Base-by-base conservation (phyloP, 2,888 invertebrate genomes). In the Caenorhabditis doughertyi region DNA sequence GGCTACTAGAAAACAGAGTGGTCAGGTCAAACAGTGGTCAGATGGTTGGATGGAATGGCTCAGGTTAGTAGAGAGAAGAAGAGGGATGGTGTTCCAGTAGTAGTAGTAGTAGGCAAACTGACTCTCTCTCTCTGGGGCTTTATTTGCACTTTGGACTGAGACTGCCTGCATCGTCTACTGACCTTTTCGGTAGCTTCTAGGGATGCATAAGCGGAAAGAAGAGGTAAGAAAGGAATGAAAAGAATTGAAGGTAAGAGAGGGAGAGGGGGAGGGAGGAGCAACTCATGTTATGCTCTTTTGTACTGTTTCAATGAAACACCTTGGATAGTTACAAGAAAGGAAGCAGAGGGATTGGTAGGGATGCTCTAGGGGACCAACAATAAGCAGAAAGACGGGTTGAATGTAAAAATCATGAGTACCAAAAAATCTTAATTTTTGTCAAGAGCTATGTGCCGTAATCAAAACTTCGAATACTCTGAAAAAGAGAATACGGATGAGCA, bases 21-120 rank as follows among this genome's bases (percentile, higher is more conserved):
- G 49, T 49, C 49, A 67, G 68, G 39, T 77, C 77, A 77, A 77
- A 77, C 77, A 77, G 77, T 77, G 77, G 77, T 77, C 77, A 77
- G 65, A 74, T 62, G 74, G 73, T 64, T 47, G 55, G 56, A 58
- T 60, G 60, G 60, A 60, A 60, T 42, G 60, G 60, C 65, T 65
- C 65, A 47, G 65, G 65, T 64, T n/a, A 64, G 62, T 27, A 62
- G 32, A 64, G 72, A 53, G 47, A n/a, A 18, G 23, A 0, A 23
- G 58, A 21, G 23, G 21, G 39, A n/a, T 3, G 71, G 67, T 80
- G 72, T 80, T 73, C 79, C 72, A 80, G 79, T 80, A 80, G 79
- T 73, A 73, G 79, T 73, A 73, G 72, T 68, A 80, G 72, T 80
- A 72, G 79, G 79, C 72, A 80, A 80, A 80, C 79, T 68, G 62